phyloP scores from a whole-genome alignment of 2,113 vertebrate genomes.

The human (Homo sapiens) region GRCh38 chr9:109900501-109901000 shows the following conservation, averaged over 20 bases:
- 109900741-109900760: not conserved
- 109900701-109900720: not conserved
- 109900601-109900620: not conserved
- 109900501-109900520: not conserved
- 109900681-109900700: not conserved
- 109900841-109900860: not conserved
- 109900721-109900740: not conserved
- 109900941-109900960: constrained; percentile 17
- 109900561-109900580: constrained; percentile 8
- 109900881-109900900: not conserved
- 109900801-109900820: not conserved
- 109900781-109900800: not conserved
- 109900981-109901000: not conserved
- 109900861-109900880: not conserved
- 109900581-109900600: not conserved
- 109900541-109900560: not conserved
- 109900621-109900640: not conserved
- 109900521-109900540: not conserved
- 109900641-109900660: not conserved
- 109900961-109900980: constrained; percentile 23
- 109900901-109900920: not conserved
- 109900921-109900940: not conserved
- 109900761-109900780: not conserved
- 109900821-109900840: not conserved
- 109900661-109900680: not conserved